These are phyloP conservation scores for Cacoxenus indagator DNA, from an alignment of 2,888 invertebrate genomes.

Conservation along the genomic window DNA sequence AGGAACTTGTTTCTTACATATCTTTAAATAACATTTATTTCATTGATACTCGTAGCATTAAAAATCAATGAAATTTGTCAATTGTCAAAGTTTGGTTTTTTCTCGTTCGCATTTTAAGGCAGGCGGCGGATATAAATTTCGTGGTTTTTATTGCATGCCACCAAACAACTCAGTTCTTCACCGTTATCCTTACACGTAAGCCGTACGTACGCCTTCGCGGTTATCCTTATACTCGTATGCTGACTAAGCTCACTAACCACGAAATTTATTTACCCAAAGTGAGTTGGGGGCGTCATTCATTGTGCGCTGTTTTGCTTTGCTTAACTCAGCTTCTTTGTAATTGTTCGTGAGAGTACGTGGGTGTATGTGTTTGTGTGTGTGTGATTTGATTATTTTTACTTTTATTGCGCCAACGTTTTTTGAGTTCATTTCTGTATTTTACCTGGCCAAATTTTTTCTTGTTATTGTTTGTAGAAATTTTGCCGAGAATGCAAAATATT, in stretches of 20 bases:
- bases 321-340: not conserved
- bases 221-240: not conserved
- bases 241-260: slow-evolving; percentile 13
- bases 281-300: slow-evolving; percentile 20
- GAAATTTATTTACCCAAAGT: slow-evolving; percentile 10
- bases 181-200: too few relatives aligned
- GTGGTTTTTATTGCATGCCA: too few relatives aligned
- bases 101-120: too few relatives aligned
- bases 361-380: not conserved
- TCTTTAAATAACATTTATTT: too few relatives aligned
- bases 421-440: not conserved
- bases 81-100: too few relatives aligned
- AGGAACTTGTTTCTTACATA: too few relatives aligned
- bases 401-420: not conserved
- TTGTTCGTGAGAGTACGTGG: not conserved
- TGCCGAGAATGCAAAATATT: slow-evolving; percentile 30
- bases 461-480: slow-evolving; percentile 32
- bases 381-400: not conserved
- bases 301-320: not conserved
- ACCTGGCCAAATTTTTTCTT: not conserved
- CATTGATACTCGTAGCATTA: too few relatives aligned
- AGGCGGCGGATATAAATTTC: too few relatives aligned
- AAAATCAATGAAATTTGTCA: too few relatives aligned
- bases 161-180: too few relatives aligned
- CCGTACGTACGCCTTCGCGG: not conserved